phyloP scores from a whole-genome alignment of 1,140 invertebrate species.

The Heliconius nattereri region DNA sequence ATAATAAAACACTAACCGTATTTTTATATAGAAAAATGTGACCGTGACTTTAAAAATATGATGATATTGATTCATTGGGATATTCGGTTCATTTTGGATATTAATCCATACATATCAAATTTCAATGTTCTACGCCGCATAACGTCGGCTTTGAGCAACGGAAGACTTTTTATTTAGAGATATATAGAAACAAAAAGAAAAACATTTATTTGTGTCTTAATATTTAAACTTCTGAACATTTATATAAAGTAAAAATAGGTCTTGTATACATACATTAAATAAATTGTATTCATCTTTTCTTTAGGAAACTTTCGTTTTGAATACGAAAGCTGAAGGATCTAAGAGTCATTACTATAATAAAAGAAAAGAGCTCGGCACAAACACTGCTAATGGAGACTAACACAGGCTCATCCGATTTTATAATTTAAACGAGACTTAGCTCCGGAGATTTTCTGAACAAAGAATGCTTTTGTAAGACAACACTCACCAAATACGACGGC shows the following conservation, averaged over 20 bases:
- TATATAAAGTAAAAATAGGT: neutral
- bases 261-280: slow-evolving; percentile 2
- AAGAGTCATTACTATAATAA: slow-evolving; percentile 8
- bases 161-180: too few relatives aligned
- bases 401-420: neutral
- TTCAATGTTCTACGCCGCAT: too few relatives aligned
- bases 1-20: too few relatives aligned
- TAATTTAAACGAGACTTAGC: slow-evolving; percentile 11
- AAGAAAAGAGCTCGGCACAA: neutral
- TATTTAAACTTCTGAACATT: neutral
- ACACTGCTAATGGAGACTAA: slow-evolving; percentile 4
- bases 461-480: neutral
- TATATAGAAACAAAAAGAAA: too few relatives aligned
- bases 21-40: too few relatives aligned
- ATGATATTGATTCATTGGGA: too few relatives aligned
- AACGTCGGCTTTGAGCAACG: too few relatives aligned
- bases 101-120: too few relatives aligned
- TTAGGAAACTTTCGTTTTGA: neutral
- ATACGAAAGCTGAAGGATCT: neutral
- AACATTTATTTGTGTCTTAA: too few relatives aligned
- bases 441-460: neutral
- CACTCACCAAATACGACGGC: neutral
- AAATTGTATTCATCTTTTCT: neutral
- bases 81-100: too few relatives aligned
- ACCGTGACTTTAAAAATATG: too few relatives aligned